phyloP scores from a whole-genome alignment of 2,888 invertebrate genomes.

The Nymphalis urticae region DNA sequence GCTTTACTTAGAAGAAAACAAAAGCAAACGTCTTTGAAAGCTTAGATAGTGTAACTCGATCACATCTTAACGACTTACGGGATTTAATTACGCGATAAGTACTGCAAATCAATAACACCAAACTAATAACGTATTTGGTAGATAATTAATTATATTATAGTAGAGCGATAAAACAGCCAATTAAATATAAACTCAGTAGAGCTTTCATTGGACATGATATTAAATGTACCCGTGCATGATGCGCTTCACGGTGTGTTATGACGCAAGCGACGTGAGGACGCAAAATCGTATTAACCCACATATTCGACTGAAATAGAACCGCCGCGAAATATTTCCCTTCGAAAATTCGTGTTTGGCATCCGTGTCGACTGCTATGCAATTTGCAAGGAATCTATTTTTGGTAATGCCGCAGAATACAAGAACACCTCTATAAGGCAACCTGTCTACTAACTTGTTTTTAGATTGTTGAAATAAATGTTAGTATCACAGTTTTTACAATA shows the following conservation, averaged over 20 bases:
- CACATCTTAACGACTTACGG: no score
- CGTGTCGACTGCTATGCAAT: constrained; percentile 26
- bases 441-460: background rate
- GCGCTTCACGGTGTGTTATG: constrained; percentile 26
- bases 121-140: background rate
- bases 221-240: background rate
- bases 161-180: background rate
- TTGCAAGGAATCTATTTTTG: constrained; percentile 28
- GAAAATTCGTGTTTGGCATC: constrained; percentile 29
- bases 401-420: background rate
- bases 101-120: no score
- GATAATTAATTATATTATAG: background rate
- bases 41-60: no score
- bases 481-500: background rate
- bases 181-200: background rate
- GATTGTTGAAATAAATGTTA: background rate
- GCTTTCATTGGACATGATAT: background rate
- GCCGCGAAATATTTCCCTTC: constrained; percentile 25
- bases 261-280: constrained; percentile 42
- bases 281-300: constrained; percentile 60
- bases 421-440: constrained; percentile 8
- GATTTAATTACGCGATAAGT: no score
- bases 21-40: no score
- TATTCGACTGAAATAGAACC: constrained; percentile 51
- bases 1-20: no score